Base-by-base conservation (phyloP, 2,888 invertebrate genomes). In the Agelastica alni region DNA sequence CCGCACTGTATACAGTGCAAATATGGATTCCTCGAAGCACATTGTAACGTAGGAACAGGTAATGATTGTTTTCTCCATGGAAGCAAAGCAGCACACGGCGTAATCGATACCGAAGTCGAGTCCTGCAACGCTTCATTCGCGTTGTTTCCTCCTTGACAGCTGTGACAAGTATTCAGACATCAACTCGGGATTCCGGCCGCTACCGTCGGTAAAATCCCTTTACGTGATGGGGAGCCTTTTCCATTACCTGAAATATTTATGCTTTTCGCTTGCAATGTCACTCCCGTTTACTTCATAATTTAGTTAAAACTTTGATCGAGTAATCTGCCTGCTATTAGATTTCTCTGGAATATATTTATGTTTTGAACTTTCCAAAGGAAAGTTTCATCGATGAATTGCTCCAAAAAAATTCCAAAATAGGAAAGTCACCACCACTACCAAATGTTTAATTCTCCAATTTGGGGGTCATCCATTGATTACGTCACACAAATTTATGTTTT, bases 201-300 rank as follows among this genome's bases (percentile, higher is more conserved):
- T 12, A 20, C 20, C 18, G n/a, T n/a, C n/a, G n/a, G n/a, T n/a
- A 20, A 56, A 61, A 59, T 57, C 59, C 59, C 56, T 54, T 59
- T 59, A 51, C 53, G 59, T 59, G 58, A 39, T 39, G 51, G 30
- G 59, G 48, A 56, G 56, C 60, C 61, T 60, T 63, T 62, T 61
- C 60, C 61, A 65, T 65, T 62, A 63, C 63, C 57, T 65, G 59
- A 58, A 65, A 62, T 62, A 65, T 65, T 65, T 62, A 65, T 63
- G 60, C 59, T 59, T 61, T 63, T 62, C 64, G 56, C 60, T 58
- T 60, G 53, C 60, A 56, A 58, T 57, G 60, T 56, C 61, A 46
- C 53, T 58, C 53, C 34, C 34, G 52, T 39, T 51, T 47, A 53
- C 47, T 61, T 56, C 51, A 58, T 60, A 56, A 60, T 60, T 60